A percentile compares a stretch with the other conserved stretches of the same genome.
Evolutionary conservation across 2,888 invertebrate genomes (phyloP).

Genomic region (Platycheirus albimanus): DNA sequence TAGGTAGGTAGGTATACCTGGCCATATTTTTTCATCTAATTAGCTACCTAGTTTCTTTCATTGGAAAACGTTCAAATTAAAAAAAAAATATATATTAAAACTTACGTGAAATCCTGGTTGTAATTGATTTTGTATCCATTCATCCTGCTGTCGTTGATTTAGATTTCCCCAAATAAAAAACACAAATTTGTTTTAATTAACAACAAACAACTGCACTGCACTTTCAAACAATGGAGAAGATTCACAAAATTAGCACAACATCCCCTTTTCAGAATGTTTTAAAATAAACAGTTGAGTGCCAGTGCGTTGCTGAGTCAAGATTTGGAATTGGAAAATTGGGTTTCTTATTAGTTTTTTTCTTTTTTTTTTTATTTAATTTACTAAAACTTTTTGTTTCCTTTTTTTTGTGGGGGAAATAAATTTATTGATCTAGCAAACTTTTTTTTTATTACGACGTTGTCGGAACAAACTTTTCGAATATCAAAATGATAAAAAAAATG

Average conservation of each 20-base stretch:
- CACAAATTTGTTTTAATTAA: not conserved
- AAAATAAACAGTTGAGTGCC: no score
- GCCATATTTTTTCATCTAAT: no score
- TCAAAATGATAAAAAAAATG: no score
- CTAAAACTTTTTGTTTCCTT: no score
- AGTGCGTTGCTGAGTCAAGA: no score
- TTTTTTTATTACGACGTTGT: not conserved
- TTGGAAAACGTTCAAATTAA: no score
- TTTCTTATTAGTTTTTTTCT: no score
- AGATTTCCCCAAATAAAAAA: not conserved
- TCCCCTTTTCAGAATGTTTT: no score
- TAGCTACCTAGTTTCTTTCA: no score
- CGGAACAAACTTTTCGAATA: no score
- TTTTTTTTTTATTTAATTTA: not conserved
- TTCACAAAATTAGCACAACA: not conserved
- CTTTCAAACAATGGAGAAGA: not conserved
- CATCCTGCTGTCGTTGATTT: conserved; percentile 74
- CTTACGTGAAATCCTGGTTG: conserved; percentile 80
- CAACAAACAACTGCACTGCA: not conserved
- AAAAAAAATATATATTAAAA: conserved; percentile 39
- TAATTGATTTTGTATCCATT: conserved; percentile 79
- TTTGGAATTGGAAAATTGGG: no score
- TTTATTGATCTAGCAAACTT: not conserved
- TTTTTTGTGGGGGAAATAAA: not conserved
- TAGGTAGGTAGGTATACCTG: no score